phyloP scores from a whole-genome alignment of 2,888 invertebrate species.

The Candidula unifasciata region DNA sequence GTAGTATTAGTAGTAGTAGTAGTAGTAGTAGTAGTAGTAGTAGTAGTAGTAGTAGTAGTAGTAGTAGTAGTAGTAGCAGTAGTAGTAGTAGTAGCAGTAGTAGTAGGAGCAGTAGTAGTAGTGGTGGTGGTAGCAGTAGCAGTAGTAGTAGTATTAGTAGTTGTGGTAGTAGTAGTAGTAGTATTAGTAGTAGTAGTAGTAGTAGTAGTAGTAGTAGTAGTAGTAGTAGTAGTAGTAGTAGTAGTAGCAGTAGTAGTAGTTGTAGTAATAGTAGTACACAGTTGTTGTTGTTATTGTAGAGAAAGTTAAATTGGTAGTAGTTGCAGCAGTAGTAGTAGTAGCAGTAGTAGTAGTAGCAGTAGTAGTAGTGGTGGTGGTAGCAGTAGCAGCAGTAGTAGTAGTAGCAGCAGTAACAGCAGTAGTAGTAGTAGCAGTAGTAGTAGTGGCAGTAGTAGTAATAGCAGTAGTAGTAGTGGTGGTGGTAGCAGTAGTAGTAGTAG shows the following conservation, averaged over 20 bases:
- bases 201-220: too few relatives aligned
- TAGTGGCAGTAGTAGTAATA: neutral
- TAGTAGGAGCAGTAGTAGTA: slow-evolving; percentile 28
- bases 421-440: slow-evolving; percentile 23
- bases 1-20: too few relatives aligned
- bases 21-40: slow-evolving; percentile 23
- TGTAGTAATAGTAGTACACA: too few relatives aligned
- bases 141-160: too few relatives aligned
- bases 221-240: too few relatives aligned
- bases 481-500: too few relatives aligned
- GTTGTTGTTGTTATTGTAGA: neutral
- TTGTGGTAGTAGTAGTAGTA: too few relatives aligned
- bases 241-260: too few relatives aligned
- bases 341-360: slow-evolving; percentile 30
- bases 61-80: slow-evolving; percentile 31
- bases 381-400: slow-evolving; percentile 31
- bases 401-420: slow-evolving; percentile 26
- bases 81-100: neutral
- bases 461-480: too few relatives aligned
- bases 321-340: slow-evolving; percentile 31
- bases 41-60: slow-evolving; percentile 31
- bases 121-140: slow-evolving; percentile 10
- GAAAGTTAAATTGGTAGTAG: slow-evolving; percentile 2
- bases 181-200: too few relatives aligned
- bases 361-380: slow-evolving; percentile 31